A percentile compares a stretch with the other conserved stretches of the same genome.
phyloP scores from a whole-genome alignment of 23 tunicate species.

The Halocynthia aurantium region DNA sequence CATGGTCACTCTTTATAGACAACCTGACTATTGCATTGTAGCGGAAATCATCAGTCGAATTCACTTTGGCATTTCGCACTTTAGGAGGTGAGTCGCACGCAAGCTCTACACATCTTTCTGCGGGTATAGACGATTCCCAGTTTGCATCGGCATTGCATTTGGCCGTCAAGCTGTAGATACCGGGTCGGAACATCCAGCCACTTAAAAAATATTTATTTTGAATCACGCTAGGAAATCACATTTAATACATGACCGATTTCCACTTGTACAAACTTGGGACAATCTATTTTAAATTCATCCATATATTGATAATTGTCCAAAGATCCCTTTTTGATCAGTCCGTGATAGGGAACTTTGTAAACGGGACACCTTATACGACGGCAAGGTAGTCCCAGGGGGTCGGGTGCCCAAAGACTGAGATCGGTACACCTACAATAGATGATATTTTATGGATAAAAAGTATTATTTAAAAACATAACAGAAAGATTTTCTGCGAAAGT shows the following conservation, averaged over 20 bases:
- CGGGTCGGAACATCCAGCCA: conserved; percentile 57
- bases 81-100: conserved; percentile 27
- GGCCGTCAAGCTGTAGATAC: conserved; percentile 16
- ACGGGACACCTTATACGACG: conserved; percentile 33
- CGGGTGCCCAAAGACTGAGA: conserved; percentile 52
- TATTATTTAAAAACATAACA: not conserved
- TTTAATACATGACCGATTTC: not conserved
- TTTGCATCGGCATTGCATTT: conserved; percentile 31
- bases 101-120: conserved; percentile 11
- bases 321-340: conserved; percentile 29
- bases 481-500: not conserved
- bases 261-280: conserved; percentile 29
- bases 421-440: conserved; percentile 56
- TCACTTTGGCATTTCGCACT: conserved; percentile 20
- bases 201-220: not conserved
- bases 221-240: not conserved
- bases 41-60: conserved; percentile 17
- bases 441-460: not conserved
- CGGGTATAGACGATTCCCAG: conserved; percentile 36
- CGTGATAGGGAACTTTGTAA: conserved; percentile 35
- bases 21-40: conserved; percentile 14
- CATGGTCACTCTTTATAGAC: too few species aligned
- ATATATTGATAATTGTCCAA: conserved; percentile 18
- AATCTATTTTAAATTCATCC: conserved; percentile 16
- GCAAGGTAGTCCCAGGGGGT: conserved; percentile 39